Evolutionary conservation across 2,797 vertebrate species (phyloP).

Genomic region (Mus caroli): DNA sequence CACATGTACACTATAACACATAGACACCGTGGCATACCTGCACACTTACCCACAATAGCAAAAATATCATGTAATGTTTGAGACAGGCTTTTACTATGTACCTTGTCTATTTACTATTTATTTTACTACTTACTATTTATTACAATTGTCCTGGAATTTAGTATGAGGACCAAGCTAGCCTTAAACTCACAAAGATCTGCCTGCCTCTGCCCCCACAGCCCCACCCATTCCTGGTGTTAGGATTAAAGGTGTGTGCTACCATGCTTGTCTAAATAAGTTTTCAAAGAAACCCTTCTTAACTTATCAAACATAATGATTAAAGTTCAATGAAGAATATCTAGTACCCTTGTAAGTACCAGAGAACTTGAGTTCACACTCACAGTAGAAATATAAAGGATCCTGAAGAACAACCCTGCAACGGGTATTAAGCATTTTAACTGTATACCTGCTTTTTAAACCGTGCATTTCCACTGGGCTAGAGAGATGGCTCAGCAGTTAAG

Average conservation of each 20-base stretch:
- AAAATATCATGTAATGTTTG: background rate
- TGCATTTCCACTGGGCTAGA: background rate
- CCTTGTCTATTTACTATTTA: background rate
- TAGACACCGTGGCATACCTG: background rate
- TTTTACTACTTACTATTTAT: too few relatives aligned
- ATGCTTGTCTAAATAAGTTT: background rate
- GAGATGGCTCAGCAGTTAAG: background rate
- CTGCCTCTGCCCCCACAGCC: background rate
- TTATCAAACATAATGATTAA: slow-evolving; percentile 39
- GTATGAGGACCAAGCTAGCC: background rate
- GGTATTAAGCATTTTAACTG: slow-evolving; percentile 31
- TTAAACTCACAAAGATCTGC: background rate
- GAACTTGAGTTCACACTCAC: slow-evolving; percentile 53
- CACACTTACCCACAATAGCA: background rate
- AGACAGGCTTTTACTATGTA: background rate
- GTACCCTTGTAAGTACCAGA: background rate
- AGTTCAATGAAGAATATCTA: slow-evolving; percentile 47
- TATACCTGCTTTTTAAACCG: background rate
- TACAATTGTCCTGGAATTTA: background rate
- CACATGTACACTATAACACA: background rate
- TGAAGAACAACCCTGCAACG: background rate
- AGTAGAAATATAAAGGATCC: slow-evolving; percentile 49
- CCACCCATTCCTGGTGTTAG: too few relatives aligned
- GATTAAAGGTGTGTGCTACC: background rate
- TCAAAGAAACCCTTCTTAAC: slow-evolving; percentile 17